Evolutionary conservation across 2,797 vertebrate species (phyloP).

Genomic region (Clarias fuscus): DNA sequence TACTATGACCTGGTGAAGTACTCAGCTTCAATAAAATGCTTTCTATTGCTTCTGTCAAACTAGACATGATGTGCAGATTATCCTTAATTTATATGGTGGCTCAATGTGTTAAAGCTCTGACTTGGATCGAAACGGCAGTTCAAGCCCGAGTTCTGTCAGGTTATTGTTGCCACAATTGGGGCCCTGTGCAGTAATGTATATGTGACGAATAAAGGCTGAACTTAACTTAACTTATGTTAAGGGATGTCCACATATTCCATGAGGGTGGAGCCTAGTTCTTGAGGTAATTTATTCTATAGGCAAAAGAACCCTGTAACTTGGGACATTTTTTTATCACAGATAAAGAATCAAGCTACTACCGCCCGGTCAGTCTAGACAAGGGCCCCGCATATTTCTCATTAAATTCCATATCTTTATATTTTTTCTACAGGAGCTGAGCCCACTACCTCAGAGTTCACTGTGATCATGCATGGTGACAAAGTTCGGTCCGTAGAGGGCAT

Average conservation of each 20-base stretch:
- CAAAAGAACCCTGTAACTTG: neutral
- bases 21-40: neutral
- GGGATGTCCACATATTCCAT: neutral
- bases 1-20: neutral
- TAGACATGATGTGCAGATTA: neutral
- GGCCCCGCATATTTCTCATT: neutral
- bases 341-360: neutral
- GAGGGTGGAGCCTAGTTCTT: neutral
- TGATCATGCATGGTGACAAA: constrained; percentile 97
- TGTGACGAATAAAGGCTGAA: too few relatives aligned
- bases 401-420: neutral
- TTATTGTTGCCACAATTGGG: too few relatives aligned
- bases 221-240: neutral
- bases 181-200: too few relatives aligned
- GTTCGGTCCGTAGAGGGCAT: constrained; percentile 96
- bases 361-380: neutral
- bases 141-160: too few relatives aligned
- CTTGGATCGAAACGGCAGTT: too few relatives aligned
- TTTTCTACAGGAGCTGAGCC: constrained; percentile 87
- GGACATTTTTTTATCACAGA: neutral
- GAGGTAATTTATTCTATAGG: neutral
- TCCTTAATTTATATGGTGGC: neutral
- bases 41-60: neutral
- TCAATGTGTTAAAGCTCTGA: too few relatives aligned
- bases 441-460: constrained; percentile 97